phyloP scores from a whole-genome alignment of 2,113 vertebrate genomes.

The Salvelinus sp. region DNA sequence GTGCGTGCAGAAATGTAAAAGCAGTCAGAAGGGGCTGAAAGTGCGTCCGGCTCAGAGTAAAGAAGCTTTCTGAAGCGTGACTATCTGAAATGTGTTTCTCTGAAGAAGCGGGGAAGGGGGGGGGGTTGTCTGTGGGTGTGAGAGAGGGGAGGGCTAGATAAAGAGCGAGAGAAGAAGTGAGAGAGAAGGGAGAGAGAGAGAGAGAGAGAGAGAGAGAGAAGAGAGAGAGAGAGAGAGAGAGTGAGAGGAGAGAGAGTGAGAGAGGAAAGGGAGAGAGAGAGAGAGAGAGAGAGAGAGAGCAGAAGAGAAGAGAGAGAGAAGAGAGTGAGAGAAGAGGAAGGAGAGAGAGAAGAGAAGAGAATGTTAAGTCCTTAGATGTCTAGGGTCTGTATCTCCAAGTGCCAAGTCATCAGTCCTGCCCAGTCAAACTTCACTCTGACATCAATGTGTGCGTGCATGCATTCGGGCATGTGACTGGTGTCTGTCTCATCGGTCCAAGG shows the following conservation, averaged over 20 bases:
- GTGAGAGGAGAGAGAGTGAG: too few relatives aligned
- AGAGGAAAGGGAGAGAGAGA: slow-evolving; percentile 30
- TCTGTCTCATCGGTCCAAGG: slow-evolving; percentile 50
- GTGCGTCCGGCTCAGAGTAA: slow-evolving; percentile 65
- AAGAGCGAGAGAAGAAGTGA: slow-evolving; percentile 37
- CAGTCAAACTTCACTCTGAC: too few relatives aligned
- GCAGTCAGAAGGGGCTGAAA: slow-evolving; percentile 66
- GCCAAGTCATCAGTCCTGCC: slow-evolving; percentile 32
- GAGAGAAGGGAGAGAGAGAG: slow-evolving; percentile 27
- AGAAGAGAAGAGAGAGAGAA: slow-evolving; percentile 38
- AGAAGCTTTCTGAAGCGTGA: slow-evolving; percentile 67
- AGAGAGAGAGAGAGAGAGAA: slow-evolving; percentile 29
- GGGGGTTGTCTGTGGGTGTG: background rate
- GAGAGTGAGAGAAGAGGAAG: slow-evolving; percentile 34
- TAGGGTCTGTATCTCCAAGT: slow-evolving; percentile 69
- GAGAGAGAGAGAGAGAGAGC: slow-evolving; percentile 41
- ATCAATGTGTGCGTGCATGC: too few relatives aligned
- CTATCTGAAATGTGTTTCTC: slow-evolving; percentile 71
- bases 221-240: slow-evolving; percentile 34
- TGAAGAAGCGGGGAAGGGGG: slow-evolving; percentile 38
- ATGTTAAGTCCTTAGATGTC: slow-evolving; percentile 52
- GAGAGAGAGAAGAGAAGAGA: slow-evolving; percentile 29
- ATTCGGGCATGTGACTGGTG: background rate
- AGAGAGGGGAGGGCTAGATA: slow-evolving; percentile 49
- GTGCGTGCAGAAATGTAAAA: slow-evolving; percentile 55